Evolutionary conservation across 2,113 vertebrate genomes (phyloP), one percentile per base, ranked within the genome.

Genomic region (Syngnathus scovelli): DNA sequence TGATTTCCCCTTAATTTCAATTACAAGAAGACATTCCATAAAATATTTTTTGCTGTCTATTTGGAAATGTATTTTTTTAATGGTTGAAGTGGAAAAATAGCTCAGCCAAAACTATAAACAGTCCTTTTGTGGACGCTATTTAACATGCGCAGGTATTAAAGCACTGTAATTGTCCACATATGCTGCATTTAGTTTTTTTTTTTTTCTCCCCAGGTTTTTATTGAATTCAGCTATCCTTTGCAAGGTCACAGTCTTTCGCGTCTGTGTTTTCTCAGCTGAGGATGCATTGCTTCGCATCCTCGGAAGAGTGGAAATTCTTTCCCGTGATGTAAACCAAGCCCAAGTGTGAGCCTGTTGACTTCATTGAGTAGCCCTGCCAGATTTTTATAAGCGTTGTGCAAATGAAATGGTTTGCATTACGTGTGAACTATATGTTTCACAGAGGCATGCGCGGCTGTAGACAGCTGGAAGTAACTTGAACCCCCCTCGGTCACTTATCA

Each of bases 401-500:
- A 86, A 87, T 84, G 83, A 86, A 87, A 91, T 84, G 79, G 83
- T 84, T 84, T 76, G 82, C 79, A 80, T 88, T 86, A 87, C 83
- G 84, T 71, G 84, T 87, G 86, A 87, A 79, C 76, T 82, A 82
- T 85, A 87, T 78, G 63, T 85, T 85, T 74, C 64, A 37, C 51
- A 38, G 63, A 83, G 84, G 84, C 86, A 85, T 83, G 84, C 84
- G 70, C 78, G 79, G 87, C 86, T 86, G 85, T 70, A 83, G 88
- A 91, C 90, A 91, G 90, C 90, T 91, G 90, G 87, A 85, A 81
- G 90, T 89, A 92, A 92, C 90, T 78, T 41, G 90, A 92, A 75
- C 78, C 85, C 8, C 41, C 59, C 81, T 82, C 83, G 54, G 82
- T 91, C 87, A 89, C 89, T 90, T 89, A 90, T 90, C 87, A 83